Conservation (phyloP, 1,140 invertebrate species). For the Ridgeia piscesae region DNA sequence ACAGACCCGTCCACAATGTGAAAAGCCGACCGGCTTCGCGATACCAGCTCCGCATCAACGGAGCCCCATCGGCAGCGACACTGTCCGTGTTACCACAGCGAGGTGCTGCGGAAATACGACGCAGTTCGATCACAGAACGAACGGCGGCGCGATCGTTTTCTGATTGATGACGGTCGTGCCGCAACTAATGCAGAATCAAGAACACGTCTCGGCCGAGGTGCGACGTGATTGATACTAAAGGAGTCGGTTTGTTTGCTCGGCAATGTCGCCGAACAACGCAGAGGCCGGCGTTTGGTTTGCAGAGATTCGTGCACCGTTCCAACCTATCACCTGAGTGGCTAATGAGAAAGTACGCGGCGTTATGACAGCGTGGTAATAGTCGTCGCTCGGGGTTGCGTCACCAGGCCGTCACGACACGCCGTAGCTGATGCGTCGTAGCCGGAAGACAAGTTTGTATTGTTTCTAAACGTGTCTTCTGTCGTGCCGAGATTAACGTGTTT, state of each 20-base stretch:
- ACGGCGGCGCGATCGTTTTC: not conserved
- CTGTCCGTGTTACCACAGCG: not conserved
- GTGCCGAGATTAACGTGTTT: too few species aligned
- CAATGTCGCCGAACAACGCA: not conserved
- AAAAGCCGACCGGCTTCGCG: not conserved
- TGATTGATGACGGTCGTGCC: not conserved
- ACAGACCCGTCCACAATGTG: not conserved
- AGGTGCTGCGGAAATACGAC: not conserved
- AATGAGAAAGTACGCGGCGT: not conserved
- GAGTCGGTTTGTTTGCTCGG: not conserved
- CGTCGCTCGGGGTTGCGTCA: not conserved
- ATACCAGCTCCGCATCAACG: not conserved
- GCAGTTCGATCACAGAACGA: not conserved
- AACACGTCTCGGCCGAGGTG: not conserved
- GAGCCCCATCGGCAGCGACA: not conserved
- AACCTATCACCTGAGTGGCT: not conserved
- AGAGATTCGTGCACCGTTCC: not conserved
- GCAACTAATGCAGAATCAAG: not conserved
- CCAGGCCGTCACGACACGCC: not conserved
- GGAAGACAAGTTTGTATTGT: not conserved
- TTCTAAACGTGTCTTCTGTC: too few species aligned
- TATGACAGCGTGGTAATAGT: not conserved
- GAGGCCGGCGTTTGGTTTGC: not conserved
- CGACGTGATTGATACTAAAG: not conserved
- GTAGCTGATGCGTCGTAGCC: not conserved